phyloP scores from a whole-genome alignment of 2,113 vertebrate genomes.

The Melanerpes aurifrons region DNA sequence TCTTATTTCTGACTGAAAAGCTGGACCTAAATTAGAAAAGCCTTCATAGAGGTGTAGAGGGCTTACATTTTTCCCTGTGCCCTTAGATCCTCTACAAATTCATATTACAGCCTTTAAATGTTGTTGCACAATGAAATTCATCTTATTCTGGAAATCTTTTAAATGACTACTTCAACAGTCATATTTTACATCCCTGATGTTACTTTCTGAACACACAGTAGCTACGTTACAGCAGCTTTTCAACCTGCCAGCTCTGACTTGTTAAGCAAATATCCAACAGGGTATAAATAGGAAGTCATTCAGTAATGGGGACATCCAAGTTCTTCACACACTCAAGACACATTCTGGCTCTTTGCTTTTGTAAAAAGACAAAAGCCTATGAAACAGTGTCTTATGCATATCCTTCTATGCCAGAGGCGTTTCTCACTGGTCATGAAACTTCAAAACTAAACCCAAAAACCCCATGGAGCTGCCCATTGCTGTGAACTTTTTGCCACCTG shows the following conservation, averaged over 20 bases:
- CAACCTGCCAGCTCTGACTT: background rate
- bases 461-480: background rate
- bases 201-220: background rate
- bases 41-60: background rate
- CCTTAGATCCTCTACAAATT: background rate
- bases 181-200: background rate
- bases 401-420: background rate
- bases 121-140: background rate
- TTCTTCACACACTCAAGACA: background rate
- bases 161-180: background rate
- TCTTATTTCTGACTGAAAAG: background rate
- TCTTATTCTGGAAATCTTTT: background rate
- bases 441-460: background rate
- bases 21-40: background rate
- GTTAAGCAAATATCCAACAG: constrained; percentile 24
- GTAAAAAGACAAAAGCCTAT: background rate
- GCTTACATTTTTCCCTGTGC: background rate
- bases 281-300: background rate
- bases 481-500: background rate
- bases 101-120: background rate
- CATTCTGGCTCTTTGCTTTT: background rate
- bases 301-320: background rate
- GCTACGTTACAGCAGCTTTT: background rate
- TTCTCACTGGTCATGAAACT: background rate
- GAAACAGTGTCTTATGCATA: background rate